Percentiles rank a stretch among this genome's conserved stretches.
Evolutionary conservation across 2,888 invertebrate species (phyloP).

Genomic region (Iselma pallidipennis): DNA sequence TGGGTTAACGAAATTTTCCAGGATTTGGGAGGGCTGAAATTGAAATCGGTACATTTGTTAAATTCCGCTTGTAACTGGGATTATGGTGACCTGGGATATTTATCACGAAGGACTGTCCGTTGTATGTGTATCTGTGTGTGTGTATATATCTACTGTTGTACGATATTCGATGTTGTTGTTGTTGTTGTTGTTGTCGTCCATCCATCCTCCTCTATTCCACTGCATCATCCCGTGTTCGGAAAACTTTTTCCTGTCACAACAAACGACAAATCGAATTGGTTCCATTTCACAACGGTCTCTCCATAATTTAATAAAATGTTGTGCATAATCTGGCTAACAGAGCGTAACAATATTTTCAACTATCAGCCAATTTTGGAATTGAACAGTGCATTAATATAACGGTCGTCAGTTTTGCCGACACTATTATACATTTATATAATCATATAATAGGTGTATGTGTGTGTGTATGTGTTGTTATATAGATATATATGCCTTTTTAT

Average conservation of each 20-base stretch:
- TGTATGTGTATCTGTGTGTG: no score
- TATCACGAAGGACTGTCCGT: no score
- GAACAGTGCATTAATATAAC: conserved; percentile 42
- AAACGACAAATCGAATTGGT: conserved; percentile 35
- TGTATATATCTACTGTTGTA: no score
- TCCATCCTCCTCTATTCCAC: no score
- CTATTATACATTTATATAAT: not conserved
- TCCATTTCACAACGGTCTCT: conserved; percentile 26
- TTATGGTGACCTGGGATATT: conserved; percentile 23
- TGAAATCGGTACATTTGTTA: conserved; percentile 16
- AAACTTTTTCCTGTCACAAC: conserved; percentile 35
- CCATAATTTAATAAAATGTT: conserved; percentile 46
- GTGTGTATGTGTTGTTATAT: not conserved
- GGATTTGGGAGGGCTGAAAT: not conserved
- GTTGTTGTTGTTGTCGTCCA: not conserved
- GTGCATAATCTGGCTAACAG: conserved; percentile 43
- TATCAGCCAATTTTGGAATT: conserved; percentile 46
- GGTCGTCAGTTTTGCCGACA: conserved; percentile 36
- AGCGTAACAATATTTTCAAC: conserved; percentile 45
- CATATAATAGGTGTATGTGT: no score
- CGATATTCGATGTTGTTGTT: conserved; percentile 27
- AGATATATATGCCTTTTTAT: conserved; percentile 3
- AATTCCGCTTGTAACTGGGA: conserved; percentile 3
- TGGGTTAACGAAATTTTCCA: conserved; percentile 20
- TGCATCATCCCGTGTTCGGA: no score